phyloP scores from a whole-genome alignment of 53 echinoderm and acorn worm genomes.

The Luidia sarsii region DNA sequence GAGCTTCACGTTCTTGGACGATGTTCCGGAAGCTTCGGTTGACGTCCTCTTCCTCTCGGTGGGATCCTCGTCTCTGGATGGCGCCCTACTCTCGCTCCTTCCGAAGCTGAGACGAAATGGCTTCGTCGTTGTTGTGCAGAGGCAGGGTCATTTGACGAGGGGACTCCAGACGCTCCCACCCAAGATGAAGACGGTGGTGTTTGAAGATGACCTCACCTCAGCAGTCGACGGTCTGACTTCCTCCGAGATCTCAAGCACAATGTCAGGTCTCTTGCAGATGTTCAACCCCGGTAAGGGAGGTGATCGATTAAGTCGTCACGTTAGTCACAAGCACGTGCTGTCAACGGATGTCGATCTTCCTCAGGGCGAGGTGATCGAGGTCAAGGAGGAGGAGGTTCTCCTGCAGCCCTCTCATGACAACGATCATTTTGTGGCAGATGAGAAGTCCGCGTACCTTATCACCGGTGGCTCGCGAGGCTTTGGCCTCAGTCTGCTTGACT shows the following conservation, averaged over 20 bases:
- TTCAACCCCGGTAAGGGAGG: neutral
- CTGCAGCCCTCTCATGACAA: neutral
- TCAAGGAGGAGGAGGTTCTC: neutral
- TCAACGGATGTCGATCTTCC: conserved; percentile 5
- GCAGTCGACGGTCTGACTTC: neutral
- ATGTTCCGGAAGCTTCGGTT: conserved; percentile 1
- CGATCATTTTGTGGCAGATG: conserved; percentile 27
- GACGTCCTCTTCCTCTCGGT: conserved; percentile 32
- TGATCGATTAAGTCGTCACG: too few relatives aligned
- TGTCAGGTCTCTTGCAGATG: conserved; percentile 33
- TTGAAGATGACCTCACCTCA: conserved; percentile 4
- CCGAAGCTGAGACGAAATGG: conserved; percentile 41
- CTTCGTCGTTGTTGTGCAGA: conserved; percentile 27
- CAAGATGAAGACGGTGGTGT: conserved; percentile 27
- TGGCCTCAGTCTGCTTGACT: conserved; percentile 58
- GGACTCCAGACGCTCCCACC: conserved; percentile 18
- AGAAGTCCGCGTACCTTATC: conserved; percentile 62
- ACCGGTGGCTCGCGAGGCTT: conserved; percentile 76
- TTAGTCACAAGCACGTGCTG: neutral
- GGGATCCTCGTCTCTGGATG: neutral
- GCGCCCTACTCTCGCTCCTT: conserved; percentile 16
- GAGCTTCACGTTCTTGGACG: neutral
- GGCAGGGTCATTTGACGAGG: neutral
- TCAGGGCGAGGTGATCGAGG: neutral
- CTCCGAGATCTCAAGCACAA: conserved; percentile 2